Evolutionary conservation across 2,888 invertebrate species (phyloP).

Genomic region (Hypercompe scribonia): DNA sequence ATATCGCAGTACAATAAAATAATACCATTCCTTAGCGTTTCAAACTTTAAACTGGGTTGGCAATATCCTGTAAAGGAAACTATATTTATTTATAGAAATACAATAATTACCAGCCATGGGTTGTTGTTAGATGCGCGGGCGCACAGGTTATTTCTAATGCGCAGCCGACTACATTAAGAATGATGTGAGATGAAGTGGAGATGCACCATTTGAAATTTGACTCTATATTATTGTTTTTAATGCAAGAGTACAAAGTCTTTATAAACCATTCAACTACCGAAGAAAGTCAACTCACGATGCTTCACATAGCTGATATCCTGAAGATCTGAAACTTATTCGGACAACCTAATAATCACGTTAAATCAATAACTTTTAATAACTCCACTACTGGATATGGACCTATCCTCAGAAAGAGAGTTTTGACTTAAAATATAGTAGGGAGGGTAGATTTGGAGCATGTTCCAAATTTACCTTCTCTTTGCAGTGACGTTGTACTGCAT

Average conservation of each 20-base stretch:
- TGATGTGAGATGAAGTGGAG: not conserved
- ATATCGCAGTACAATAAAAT: slow-evolving; percentile 28
- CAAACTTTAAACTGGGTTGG: slow-evolving; percentile 26
- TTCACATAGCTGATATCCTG: not conserved
- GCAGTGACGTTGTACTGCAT: too few species aligned
- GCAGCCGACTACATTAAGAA: slow-evolving; percentile 32
- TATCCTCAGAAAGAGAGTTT: too few species aligned
- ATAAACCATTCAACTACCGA: not conserved
- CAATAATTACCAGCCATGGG: slow-evolving; percentile 1
- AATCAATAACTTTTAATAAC: too few species aligned
- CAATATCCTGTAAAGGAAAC: slow-evolving; percentile 73
- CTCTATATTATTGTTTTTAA: not conserved
- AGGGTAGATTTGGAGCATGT: too few species aligned
- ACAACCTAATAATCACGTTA: not conserved
- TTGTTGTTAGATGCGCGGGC: slow-evolving; percentile 66
- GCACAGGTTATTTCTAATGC: slow-evolving; percentile 67
- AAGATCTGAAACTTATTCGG: not conserved
- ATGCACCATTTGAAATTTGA: not conserved
- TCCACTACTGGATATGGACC: too few species aligned
- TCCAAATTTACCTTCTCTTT: too few species aligned
- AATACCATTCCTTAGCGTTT: not conserved
- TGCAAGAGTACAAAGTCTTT: too few species aligned
- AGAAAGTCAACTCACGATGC: not conserved
- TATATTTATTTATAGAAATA: slow-evolving; percentile 41
- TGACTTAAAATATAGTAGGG: too few species aligned